Evolutionary conservation across 2,888 invertebrate species (phyloP), one percentile per base, ranked within the genome.

Genomic region (Tinea semifulvella): DNA sequence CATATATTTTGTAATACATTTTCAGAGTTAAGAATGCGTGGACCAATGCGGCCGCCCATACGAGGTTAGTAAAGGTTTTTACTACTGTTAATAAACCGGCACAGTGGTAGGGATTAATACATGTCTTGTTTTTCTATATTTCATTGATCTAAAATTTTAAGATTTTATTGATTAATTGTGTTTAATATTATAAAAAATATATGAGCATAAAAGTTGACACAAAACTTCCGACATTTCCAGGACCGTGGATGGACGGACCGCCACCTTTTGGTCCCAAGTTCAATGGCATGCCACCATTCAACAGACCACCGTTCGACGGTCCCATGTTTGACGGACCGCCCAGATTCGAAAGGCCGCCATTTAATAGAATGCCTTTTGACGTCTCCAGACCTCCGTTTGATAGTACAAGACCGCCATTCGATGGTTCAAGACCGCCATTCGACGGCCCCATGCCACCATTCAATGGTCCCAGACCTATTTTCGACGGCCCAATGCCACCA

Each of bases 11-110:
- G 22, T 31, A 31, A 31, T 31, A n/a, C 53, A 59, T 68, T 79
- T 75, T 45, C 79, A 79, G 80, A 80, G 51, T 59, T 75, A 56
- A 65, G 77, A 69, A 73, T 80, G 74, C 66, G 80, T 61, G 76
- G 74, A 51, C 72, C 72, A 44, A 72, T 69, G 55, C 61, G 72
- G 49, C 69, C 61, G 51, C 68, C 68, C 45, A 61, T 71, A 61
- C 60, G 69, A 74, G 75, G 77, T 73, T 72, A 57, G 66, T 11
- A 25, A 10, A 8, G 18, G 16, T 36, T 14, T 26, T 26, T 10
- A n/a, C 3, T 26, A 26, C 7, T 4, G 2, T 26, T 26, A n/a
- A n/a, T 6, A 10, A 6, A 10, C 5, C 11, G 8, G 6, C 11
- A 8, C 10, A 3, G n/a, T n/a, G n/a, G n/a, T n/a, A n/a, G n/a